Percentiles rank a stretch among this genome's conserved stretches.
Evolutionary conservation across 2,888 invertebrate genomes (phyloP).

Genomic region (Drosophila siamana): DNA sequence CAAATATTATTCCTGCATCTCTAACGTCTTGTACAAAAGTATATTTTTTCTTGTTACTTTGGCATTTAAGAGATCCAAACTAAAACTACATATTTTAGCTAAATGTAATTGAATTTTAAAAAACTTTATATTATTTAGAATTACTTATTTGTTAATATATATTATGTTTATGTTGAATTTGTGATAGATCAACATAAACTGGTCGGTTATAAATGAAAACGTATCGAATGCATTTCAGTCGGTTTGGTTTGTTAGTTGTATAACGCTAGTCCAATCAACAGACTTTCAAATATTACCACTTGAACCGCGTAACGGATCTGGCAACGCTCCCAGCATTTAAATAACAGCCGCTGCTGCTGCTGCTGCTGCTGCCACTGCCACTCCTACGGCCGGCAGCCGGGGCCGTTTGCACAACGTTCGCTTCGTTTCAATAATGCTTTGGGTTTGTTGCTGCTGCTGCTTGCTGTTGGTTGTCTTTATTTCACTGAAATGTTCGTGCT

Average conservation of each 20-base stretch:
- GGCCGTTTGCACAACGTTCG: slow-evolving; percentile 69
- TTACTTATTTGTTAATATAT: too few relatives aligned
- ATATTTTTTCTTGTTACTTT: too few relatives aligned
- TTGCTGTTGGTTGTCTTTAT: slow-evolving; percentile 54
- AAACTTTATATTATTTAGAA: too few relatives aligned
- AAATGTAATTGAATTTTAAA: too few relatives aligned
- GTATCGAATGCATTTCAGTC: slow-evolving; percentile 33
- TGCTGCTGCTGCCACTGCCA: slow-evolving; percentile 59
- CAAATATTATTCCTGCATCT: too few relatives aligned
- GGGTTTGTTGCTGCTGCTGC: slow-evolving; percentile 32
- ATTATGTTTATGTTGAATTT: too few relatives aligned
- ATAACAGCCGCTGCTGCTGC: slow-evolving; percentile 62
- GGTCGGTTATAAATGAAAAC: slow-evolving; percentile 16
- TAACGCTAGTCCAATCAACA: slow-evolving; percentile 40
- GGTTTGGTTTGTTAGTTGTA: slow-evolving; percentile 38
- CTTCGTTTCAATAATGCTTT: slow-evolving; percentile 57
- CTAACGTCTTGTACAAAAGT: too few relatives aligned
- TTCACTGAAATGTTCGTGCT: slow-evolving; percentile 54
- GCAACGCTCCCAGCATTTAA: slow-evolving; percentile 61
- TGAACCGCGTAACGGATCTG: slow-evolving; percentile 37
- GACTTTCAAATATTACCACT: slow-evolving; percentile 54
- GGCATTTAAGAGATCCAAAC: too few relatives aligned
- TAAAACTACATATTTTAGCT: too few relatives aligned
- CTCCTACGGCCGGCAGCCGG: slow-evolving; percentile 60
- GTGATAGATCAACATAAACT: background rate